Conservation (phyloP, 1,140 invertebrate species). For the Camponotus pennsylvanicus region DNA sequence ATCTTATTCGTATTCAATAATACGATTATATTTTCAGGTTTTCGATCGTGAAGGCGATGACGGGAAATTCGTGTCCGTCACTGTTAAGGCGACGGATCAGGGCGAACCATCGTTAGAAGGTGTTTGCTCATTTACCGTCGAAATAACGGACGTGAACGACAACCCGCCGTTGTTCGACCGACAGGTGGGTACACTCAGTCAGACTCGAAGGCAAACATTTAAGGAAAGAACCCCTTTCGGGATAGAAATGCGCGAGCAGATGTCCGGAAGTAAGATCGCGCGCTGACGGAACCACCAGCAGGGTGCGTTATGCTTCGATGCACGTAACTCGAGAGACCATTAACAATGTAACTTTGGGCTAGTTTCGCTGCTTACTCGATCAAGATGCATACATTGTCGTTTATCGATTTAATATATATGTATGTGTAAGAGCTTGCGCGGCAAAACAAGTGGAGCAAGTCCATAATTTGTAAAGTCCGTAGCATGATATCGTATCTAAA, state of each 20-base stretch:
- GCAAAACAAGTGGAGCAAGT: not conserved
- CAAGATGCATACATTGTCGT: constrained; percentile 17
- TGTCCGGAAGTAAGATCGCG: constrained; percentile 47
- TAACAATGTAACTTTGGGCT: constrained; percentile 8
- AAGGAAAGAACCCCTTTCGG: not conserved
- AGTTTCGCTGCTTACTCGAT: constrained; percentile 23
- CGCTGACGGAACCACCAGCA: constrained; percentile 8
- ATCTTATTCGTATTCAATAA: not conserved
- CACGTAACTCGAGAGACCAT: not conserved
- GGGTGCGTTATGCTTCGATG: not conserved
- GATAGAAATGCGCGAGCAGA: constrained; percentile 28
- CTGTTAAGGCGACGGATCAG: constrained; percentile 98
- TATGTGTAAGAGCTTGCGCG: not conserved
- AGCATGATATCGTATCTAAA: constrained; percentile 20
- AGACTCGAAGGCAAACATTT: not conserved
- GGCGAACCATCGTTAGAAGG: constrained; percentile 98
- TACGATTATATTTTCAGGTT: constrained; percentile 86
- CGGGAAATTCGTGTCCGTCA: constrained; percentile 98
- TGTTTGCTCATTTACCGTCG: constrained; percentile 98
- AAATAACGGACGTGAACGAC: constrained; percentile 98
- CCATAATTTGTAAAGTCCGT: constrained; percentile 28
- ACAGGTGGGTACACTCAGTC: constrained; percentile 89
- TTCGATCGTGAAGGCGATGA: constrained; percentile 98
- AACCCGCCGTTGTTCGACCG: constrained; percentile 97
- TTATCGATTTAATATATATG: constrained; percentile 18